phyloP scores from a whole-genome alignment of 2,113 vertebrate species.

The Rynchops niger region DNA sequence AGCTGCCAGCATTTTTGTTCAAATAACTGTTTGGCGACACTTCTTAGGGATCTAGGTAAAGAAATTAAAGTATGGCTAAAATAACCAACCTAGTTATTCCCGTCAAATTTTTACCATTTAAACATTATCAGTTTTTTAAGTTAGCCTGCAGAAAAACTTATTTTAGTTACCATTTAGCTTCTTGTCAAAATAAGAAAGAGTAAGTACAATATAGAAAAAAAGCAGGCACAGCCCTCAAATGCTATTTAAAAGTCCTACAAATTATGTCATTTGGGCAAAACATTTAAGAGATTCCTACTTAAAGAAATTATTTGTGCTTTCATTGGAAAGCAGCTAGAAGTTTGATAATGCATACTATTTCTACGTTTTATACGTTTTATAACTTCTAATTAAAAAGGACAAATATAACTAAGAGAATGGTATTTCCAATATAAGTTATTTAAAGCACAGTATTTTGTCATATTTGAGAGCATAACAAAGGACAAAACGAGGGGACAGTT shows the following conservation, averaged over 20 bases:
- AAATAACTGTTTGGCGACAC: background rate
- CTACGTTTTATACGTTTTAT: conserved; percentile 21
- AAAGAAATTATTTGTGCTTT: background rate
- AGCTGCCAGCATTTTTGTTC: conserved; percentile 31
- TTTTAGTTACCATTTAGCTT: background rate
- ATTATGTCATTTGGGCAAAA: background rate
- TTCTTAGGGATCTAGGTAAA: conserved; percentile 46
- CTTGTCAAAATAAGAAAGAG: background rate
- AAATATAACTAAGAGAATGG: background rate
- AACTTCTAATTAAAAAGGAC: conserved; percentile 17
- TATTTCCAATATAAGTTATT: background rate
- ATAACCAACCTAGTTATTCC: conserved; percentile 10
- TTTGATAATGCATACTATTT: conserved; percentile 10
- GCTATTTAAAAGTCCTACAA: background rate
- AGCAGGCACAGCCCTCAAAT: background rate
- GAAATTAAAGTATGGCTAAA: conserved; percentile 45
- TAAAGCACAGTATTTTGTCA: background rate
- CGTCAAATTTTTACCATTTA: conserved; percentile 26
- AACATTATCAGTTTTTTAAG: background rate
- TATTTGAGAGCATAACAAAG: background rate
- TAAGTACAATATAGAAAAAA: background rate
- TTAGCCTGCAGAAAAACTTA: background rate
- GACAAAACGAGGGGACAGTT: background rate
- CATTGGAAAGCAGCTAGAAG: conserved; percentile 1
- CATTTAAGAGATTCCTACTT: background rate